phyloP scores from a whole-genome alignment of 2,113 vertebrate species.

The Carassius carassius region DNA sequence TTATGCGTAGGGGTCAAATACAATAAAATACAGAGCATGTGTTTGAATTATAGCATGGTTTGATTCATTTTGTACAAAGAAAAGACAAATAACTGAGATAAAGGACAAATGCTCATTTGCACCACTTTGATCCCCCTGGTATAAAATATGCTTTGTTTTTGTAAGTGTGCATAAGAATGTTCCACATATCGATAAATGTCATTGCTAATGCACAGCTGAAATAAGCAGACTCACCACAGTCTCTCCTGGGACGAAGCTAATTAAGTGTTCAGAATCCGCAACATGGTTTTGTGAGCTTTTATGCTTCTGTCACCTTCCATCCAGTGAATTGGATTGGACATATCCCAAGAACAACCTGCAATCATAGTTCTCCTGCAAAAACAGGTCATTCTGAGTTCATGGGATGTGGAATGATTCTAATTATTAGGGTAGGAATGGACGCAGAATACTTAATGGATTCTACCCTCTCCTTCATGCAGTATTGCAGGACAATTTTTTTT shows the following conservation, averaged over 20 bases:
- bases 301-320: slow-evolving; percentile 76
- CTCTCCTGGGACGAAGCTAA: slow-evolving; percentile 74
- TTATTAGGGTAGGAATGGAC: slow-evolving; percentile 69
- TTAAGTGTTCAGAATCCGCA: slow-evolving; percentile 75
- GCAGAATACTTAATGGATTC: slow-evolving; percentile 60
- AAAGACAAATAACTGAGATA: slow-evolving; percentile 33
- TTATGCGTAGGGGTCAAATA: neutral
- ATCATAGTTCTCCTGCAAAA: slow-evolving; percentile 64
- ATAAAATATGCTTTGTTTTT: slow-evolving; percentile 40
- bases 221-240: slow-evolving; percentile 67
- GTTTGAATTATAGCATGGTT: neutral
- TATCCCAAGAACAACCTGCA: slow-evolving; percentile 76
- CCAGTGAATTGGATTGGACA: slow-evolving; percentile 72
- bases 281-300: slow-evolving; percentile 71
- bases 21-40: slow-evolving; percentile 1
- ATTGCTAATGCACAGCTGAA: slow-evolving; percentile 69
- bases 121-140: slow-evolving; percentile 34
- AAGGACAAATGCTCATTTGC: slow-evolving; percentile 14
- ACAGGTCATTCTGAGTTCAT: slow-evolving; percentile 73
- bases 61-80: slow-evolving; percentile 10
- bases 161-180: slow-evolving; percentile 54
- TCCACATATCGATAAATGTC: slow-evolving; percentile 63
- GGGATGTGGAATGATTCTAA: slow-evolving; percentile 72
- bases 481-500: slow-evolving; percentile 12
- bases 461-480: slow-evolving; percentile 39